Evolutionary conservation across 2,113 vertebrate species (phyloP).

Genomic region (Pterocles burchelli): DNA sequence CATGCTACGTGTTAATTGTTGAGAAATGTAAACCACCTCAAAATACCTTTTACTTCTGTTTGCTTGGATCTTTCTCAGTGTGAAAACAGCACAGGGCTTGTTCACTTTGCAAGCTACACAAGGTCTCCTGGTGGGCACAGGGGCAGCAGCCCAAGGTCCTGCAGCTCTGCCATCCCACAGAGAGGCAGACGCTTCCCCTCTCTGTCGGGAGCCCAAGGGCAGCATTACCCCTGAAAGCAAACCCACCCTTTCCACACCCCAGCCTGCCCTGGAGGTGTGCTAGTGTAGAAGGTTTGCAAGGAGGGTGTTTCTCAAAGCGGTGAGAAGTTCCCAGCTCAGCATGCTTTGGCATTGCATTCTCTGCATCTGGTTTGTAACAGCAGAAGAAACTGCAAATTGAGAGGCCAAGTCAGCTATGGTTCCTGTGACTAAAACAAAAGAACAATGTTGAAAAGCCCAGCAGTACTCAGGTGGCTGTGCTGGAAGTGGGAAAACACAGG

Average conservation of each 20-base stretch:
- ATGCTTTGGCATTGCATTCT: neutral
- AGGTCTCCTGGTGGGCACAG: neutral
- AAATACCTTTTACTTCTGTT: neutral
- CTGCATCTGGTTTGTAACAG: neutral
- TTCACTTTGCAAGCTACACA: accelerated
- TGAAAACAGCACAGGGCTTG: neutral
- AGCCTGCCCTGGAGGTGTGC: neutral
- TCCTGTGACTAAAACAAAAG: neutral
- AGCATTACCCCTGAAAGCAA: neutral
- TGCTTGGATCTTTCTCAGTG: neutral
- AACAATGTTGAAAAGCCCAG: neutral
- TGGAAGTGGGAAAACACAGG: neutral
- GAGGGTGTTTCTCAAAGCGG: neutral
- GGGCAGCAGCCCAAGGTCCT: neutral
- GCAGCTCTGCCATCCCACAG: neutral
- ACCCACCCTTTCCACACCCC: neutral
- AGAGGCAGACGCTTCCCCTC: accelerated
- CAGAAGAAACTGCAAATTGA: neutral
- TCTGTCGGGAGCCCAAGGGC: accelerated
- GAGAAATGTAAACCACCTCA: neutral
- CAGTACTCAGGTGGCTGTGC: neutral
- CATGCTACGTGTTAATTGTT: neutral
- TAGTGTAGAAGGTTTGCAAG: neutral
- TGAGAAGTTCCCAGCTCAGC: neutral
- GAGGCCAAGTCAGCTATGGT: neutral